A percentile compares a stretch with the other conserved stretches of the same genome.
Evolutionary conservation across 2,888 invertebrate genomes (phyloP).

Genomic region (Salpingus planirostris): DNA sequence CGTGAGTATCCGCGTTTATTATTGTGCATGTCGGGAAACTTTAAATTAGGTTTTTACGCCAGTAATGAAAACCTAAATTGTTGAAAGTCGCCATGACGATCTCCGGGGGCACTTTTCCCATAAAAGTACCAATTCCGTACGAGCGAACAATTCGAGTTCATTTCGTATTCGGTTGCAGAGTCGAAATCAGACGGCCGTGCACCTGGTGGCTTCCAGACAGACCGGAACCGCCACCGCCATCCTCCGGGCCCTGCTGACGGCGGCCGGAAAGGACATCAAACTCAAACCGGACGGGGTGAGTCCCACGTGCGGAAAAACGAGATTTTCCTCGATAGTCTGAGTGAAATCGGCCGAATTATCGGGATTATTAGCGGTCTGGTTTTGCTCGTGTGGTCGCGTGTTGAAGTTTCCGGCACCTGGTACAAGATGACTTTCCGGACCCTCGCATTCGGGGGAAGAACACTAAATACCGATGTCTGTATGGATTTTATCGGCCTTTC

Average conservation of each 20-base stretch:
- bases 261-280: slow-evolving; percentile 84
- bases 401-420: slow-evolving; percentile 24
- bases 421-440: slow-evolving; percentile 18
- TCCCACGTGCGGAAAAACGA: no score
- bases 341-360: no score
- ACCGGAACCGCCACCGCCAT: slow-evolving; percentile 89
- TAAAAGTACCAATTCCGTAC: no score
- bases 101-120: no score
- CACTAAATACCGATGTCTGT: slow-evolving; percentile 17
- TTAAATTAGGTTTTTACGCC: no score
- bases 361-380: no score
- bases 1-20: no score
- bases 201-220: slow-evolving; percentile 88
- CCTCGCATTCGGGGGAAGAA: no score
- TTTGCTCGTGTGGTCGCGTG: no score
- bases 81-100: slow-evolving; percentile 10
- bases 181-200: slow-evolving; percentile 87
- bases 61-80: slow-evolving; percentile 9
- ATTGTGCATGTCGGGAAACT: slow-evolving; percentile 9
- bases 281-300: slow-evolving; percentile 79
- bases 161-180: slow-evolving; percentile 70
- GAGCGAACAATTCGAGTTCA: slow-evolving; percentile 1
- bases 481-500: slow-evolving; percentile 22
- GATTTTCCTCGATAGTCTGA: no score
- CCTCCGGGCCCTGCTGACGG: slow-evolving; percentile 75